Base-by-base conservation (phyloP, 2,888 invertebrate species). In the Panorpa germanica region DNA sequence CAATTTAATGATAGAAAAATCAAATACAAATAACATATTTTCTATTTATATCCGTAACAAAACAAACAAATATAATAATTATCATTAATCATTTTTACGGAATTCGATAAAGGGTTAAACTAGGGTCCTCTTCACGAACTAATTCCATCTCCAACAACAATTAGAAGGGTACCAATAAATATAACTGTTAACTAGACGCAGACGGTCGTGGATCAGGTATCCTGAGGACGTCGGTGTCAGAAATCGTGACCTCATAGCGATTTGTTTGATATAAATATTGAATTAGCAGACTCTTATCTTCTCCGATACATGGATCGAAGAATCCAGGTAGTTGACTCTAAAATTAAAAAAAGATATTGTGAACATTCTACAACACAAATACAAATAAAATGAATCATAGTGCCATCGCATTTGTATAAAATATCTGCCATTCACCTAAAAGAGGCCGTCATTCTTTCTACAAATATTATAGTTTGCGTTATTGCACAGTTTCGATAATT, bases 311-410 rank as follows among this genome's bases (percentile, higher is more conserved):
- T 1, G 93, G 90, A 55, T 98, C 96, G 55, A 81, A 96, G 57
- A 96, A 96, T 17, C 96, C 96, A 8, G 95, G 86, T 37, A 96
- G 55, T 48, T 90, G 86, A 49, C 82, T 76, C 93, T 95, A 56
- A 15, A 66, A 65, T 39, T 35, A 41, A 36, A 35, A 38, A 25
- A 29, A 14, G 20, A 25, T 21, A 32, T 27, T 19, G 37, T 18
- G 12, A 24, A 22, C 5, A 4, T 13, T n/a, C 5, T 26, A 15
- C 21, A 19, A 20, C 21, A 23, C 15, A 13, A 23, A 21, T 3
- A 8, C 4, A 14, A 8, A 16, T 25, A 11, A 22, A 11, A 25
- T 6, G 5, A 31, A 26, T 25, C 15, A 35, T n/a, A n/a, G n/a
- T n/a, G n/a, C n/a, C n/a, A n/a, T n/a, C n/a, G n/a, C n/a, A n/a